Evolutionary conservation across 2,113 vertebrate species (phyloP), one percentile per base, ranked within the genome.

Genomic region (Chascanopsetta lugubris): DNA sequence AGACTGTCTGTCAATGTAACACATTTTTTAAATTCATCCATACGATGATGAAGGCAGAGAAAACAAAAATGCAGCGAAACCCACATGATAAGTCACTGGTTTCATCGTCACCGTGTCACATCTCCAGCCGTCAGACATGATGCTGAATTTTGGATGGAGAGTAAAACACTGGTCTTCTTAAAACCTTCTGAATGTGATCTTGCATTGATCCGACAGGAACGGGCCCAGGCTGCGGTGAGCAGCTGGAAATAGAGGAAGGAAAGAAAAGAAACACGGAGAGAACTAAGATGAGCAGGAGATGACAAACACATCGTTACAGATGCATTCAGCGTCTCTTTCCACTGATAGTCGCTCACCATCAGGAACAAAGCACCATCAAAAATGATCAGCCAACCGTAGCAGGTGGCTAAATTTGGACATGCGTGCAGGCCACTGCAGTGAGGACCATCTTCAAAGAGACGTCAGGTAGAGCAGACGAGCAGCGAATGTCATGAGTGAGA

Each of bases 381-480:
- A 89, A 90, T 88, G 77, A 87, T 72, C 80, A 90, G 46, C 70
- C 79, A 86, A 87, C 85, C 86, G 85, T 89, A 72, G 65, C 79
- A 61, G 68, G 70, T 58, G 70, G 85, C 86, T 90, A 90, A 84
- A 88, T 89, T 60, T 85, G 87, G 84, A 84, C 69, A 7, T 84
- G 79, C 63, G 60, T 84, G 84, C 70, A 0, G 65, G 66, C 82
- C 77, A 79, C 68, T 59, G 72, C 58, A 11, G 47, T 62, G 58
- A 74, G 70, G 61, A 66, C 18, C 1, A 30, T 61, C 61, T 72
- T 69, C 70, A 26, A 3, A 36, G 55, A 75, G 66, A 61, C 11
- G 17, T 57, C 47, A 66, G 63, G 60, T 72, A 48, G 57, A 69
- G 20, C 22, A 68, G 65, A 55, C 1, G 20, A 42, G 56, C 21